Evolutionary conservation across 2,888 invertebrate species (phyloP).

Genomic region (Agonum fuliginosum): DNA sequence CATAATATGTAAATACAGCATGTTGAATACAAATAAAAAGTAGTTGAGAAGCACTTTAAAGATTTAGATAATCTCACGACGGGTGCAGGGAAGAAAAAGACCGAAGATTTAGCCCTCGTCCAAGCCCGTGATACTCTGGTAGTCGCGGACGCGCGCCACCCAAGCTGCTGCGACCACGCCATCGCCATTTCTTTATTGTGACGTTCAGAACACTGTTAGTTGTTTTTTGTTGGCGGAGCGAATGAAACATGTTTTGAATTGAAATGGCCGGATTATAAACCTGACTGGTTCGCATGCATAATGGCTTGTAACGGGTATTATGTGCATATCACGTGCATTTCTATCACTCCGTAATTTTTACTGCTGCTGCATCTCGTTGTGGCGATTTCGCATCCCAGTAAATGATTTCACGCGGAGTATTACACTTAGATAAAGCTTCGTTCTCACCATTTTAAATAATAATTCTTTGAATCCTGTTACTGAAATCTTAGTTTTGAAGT

Average conservation of each 20-base stretch:
- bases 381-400: neutral
- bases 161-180: conserved; percentile 60
- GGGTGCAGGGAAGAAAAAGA: neutral
- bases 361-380: conserved; percentile 32
- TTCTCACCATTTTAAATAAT: too few relatives aligned
- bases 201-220: conserved; percentile 59
- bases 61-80: neutral
- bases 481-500: too few relatives aligned
- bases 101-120: too few relatives aligned
- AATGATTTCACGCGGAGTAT: neutral
- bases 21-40: neutral
- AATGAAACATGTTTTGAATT: conserved; percentile 62
- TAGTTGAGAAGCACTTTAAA: neutral
- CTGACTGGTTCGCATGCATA: conserved; percentile 59
- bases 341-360: conserved; percentile 57
- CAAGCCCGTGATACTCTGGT: too few relatives aligned
- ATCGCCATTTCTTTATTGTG: conserved; percentile 60
- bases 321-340: conserved; percentile 60
- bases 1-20: too few relatives aligned
- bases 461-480: too few relatives aligned
- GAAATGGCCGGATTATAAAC: conserved; percentile 60
- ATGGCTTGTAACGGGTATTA: conserved; percentile 58
- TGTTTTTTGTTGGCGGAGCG: conserved; percentile 60
- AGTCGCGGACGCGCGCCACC: conserved; percentile 47
- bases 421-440: too few relatives aligned